Percentiles rank a stretch among this genome's conserved stretches.
These are phyloP conservation scores for Sapajus apella DNA, from an alignment of 2,113 vertebrate genomes.

Conservation along the genomic window DNA sequence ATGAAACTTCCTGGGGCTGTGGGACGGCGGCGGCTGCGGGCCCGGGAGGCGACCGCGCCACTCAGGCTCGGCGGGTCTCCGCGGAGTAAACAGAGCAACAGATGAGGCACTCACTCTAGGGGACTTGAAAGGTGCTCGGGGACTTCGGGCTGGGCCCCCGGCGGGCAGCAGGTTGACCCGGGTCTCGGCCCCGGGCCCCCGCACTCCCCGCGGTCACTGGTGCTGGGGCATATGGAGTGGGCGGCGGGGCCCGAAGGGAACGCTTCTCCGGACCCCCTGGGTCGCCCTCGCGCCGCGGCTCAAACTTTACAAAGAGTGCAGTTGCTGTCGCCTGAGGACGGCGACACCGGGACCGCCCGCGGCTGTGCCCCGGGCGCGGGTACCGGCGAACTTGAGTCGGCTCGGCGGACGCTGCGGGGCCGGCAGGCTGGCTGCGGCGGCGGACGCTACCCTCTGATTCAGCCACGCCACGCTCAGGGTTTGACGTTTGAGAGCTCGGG, in stretches of 20 bases:
- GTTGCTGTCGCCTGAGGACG: not conserved
- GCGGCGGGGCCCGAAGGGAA: not conserved
- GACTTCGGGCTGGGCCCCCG: constrained; percentile 27
- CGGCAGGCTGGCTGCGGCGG: not conserved
- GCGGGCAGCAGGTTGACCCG: not conserved
- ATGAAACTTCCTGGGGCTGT: constrained; percentile 60
- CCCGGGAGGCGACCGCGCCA: not conserved
- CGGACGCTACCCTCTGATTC: not conserved
- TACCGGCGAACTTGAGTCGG: not conserved
- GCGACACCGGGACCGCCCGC: not conserved
- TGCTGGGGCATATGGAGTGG: not conserved
- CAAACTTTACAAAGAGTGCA: constrained; percentile 71
- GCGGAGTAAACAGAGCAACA: constrained; percentile 73
- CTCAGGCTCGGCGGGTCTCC: constrained; percentile 33
- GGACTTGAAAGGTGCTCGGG: constrained; percentile 40
- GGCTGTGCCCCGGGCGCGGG: not conserved
- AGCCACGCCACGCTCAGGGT: constrained; percentile 24
- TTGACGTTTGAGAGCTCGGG: constrained; percentile 80
- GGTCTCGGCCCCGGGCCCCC: not conserved
- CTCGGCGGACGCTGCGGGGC: not conserved
- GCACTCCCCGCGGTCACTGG: not conserved
- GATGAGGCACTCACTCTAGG: constrained; percentile 57
- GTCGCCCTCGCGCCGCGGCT: not conserved
- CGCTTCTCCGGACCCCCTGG: not conserved
- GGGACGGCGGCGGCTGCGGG: constrained; percentile 23